Evolutionary conservation across 1,140 invertebrate species (phyloP), one percentile per base, ranked within the genome.

Genomic region (Thaumatotibia leucotreta): DNA sequence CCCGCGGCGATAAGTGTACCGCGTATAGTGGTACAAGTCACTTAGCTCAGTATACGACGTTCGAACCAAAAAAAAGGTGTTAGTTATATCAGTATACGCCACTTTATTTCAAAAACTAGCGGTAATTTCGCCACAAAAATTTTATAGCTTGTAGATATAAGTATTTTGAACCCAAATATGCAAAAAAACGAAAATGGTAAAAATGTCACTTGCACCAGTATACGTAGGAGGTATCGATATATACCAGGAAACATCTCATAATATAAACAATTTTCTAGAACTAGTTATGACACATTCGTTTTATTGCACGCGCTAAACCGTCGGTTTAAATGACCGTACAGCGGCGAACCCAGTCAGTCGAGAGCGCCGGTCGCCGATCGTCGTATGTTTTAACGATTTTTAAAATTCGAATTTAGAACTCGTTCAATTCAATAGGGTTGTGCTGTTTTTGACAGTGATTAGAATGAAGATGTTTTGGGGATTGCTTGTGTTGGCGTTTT

Each of bases 401-500:
- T n/a, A 8, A 8, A 39, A 39, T 14, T 39, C 35, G 35, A 45
- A 45, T 45, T 45, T 45, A 0, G 33, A 39, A 39, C 10, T 14
- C 35, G n/a, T 5, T 39, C n/a, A 29, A 2, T 11, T 17, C n/a
- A 5, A 35, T 33, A 33, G 10, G 32, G 10, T 33, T 33, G 32
- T 33, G 32, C 5, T 4, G 10, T 33, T 33, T 9, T 4, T 33
- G n/a, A n/a, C 32, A 1, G 32, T 45, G 39, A 8, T 39, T 22
- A 35, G 20, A 22, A 33, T 62, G 31, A 77, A 74, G 68, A 83
- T 86, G 84, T 77, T 66, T 52, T 69, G 67, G 14, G 35, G 65
- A n/a, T 63, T 75, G 24, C 62, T 85, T 31, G 64, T 84, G 66
- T 62, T 88, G n/a, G 76, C 77, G 11, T 10, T 84, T 23, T 76